Percentiles rank a stretch among this genome's conserved stretches.
phyloP scores from a whole-genome alignment of 37 sponge, comb jelly and placozoan species.

The Sycon ciliatum region DNA sequence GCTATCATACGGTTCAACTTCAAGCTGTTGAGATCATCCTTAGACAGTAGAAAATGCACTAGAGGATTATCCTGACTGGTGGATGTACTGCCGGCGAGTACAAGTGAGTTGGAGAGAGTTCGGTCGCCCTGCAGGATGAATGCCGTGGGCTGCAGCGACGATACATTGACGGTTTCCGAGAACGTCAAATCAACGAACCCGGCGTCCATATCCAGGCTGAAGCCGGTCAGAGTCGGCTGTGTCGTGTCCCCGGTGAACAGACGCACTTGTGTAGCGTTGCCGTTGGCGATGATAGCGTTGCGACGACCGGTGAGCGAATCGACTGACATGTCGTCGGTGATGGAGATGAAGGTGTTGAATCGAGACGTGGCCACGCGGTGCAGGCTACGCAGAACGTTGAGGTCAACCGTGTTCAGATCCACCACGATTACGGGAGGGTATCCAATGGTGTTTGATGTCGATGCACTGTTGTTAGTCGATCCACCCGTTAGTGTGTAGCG shows the following conservation, averaged over 20 bases:
- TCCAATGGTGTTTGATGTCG: conserved; percentile 29
- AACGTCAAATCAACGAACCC: conserved; percentile 59
- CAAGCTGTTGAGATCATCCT: conserved; percentile 52
- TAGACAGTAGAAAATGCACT: conserved; percentile 35
- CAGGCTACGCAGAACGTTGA: conserved; percentile 76
- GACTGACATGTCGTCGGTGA: conserved; percentile 24
- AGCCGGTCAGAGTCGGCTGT: conserved; percentile 41
- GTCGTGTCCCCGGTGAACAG: conserved; percentile 46
- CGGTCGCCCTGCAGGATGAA: conserved; percentile 57
- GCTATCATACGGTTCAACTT: conserved; percentile 46
- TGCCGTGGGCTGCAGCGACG: conserved; percentile 33
- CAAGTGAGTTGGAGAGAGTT: conserved; percentile 21
- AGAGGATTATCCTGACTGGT: conserved; percentile 62
- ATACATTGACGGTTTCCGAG: conserved; percentile 71
- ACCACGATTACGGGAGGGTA: conserved; percentile 69
- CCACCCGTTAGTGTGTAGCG: conserved; percentile 56
- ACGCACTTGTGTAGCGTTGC: conserved; percentile 24
- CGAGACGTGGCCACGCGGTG: conserved; percentile 52
- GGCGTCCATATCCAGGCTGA: conserved; percentile 71
- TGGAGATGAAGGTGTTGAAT: conserved; percentile 48
- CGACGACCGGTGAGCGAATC: conserved; percentile 53
- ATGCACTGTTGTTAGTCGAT: conserved; percentile 25
- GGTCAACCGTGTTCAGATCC: conserved; percentile 43
- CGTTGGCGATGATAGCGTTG: conserved; percentile 33
- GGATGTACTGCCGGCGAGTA: conserved; percentile 58